Conservation (phyloP, 1,140 invertebrate genomes). For the Phortica variegata region DNA sequence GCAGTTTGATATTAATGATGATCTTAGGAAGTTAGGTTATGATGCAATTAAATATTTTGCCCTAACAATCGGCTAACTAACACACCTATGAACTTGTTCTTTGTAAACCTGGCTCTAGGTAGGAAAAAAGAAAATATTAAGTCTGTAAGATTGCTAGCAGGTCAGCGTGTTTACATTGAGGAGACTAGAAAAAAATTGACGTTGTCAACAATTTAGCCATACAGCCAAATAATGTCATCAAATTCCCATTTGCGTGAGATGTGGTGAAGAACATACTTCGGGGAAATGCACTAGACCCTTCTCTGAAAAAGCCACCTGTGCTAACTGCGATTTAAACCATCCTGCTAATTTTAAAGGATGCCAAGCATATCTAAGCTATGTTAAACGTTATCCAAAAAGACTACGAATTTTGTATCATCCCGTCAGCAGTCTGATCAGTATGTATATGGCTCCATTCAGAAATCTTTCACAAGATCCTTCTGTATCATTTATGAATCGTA, state of each 20-base stretch:
- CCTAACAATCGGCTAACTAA: constrained; percentile 5
- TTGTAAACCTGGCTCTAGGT: constrained; percentile 12
- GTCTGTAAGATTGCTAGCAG: background rate
- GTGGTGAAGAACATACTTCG: constrained; percentile 5
- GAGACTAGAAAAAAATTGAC: constrained; percentile 1
- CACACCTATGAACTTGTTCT: constrained; percentile 14
- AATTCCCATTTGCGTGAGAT: constrained; percentile 5
- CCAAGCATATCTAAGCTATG: constrained; percentile 7
- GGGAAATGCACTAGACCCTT: background rate
- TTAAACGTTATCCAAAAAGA: constrained; percentile 6
- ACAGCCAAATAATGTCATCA: constrained; percentile 8
- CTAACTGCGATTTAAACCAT: constrained; percentile 3
- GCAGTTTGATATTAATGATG: no score
- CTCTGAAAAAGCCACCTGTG: background rate
- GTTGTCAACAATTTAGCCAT: constrained; percentile 1
- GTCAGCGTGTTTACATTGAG: background rate
- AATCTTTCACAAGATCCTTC: background rate
- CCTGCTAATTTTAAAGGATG: constrained; percentile 11
- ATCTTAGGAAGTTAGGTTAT: constrained; percentile 4
- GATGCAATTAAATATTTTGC: constrained; percentile 9
- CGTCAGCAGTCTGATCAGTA: background rate
- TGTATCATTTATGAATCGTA: no score
- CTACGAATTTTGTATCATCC: constrained; percentile 1
- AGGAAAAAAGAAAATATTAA: constrained; percentile 4
- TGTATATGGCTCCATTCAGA: background rate